Evolutionary conservation across 2,888 invertebrate species (phyloP), one percentile per base, ranked within the genome.

Genomic region (Theretra japonica): DNA sequence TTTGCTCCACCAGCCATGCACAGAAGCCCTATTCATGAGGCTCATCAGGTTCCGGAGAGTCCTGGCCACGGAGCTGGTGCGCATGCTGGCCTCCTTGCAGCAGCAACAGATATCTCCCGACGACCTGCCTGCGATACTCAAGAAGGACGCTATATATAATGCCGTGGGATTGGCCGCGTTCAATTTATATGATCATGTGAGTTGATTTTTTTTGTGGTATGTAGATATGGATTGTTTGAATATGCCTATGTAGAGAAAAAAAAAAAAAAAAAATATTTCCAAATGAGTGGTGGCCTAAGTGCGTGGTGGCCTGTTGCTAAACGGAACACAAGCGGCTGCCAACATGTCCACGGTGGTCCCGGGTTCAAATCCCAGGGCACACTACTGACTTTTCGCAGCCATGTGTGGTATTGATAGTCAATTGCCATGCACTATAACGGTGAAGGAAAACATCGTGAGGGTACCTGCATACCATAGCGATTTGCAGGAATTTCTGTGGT

Each of bases 111-210:
- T 96, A 73, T 95, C 96, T 74, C 96, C 96, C 5, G 96, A 96
- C 70, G 97, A 98, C 86, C 93, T 98, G 78, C 95, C 96, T 72
- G 96, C 96, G 19, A 97, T 99, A 83, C 92, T 99, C 75, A 95
- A 96, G 72, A 98, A 98, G 90, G 99, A 99, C 92, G 98, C 99
- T 72, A 97, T 99, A 62, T 99, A 99, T 85, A 98, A 98, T 90
- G 98, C 99, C 0, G 97, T 98, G 15, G 98, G 98, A 8, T 93
- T 98, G 75, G 97, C 97, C 3, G 97, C 98, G 0, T 98, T 97
- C 88, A 97, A 99, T 82, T 94, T 99, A 71, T 99, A 97, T 86
- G 98, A 99, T 86, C 98, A 98, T 89, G 97, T 96, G 84, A 92
- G 90, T 89, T 68, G 65, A 53, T 4, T 19, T 41, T 0, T 41